Percentiles rank a stretch among this genome's conserved stretches.
These are phyloP conservation scores for Aphidius colemani DNA, from an alignment of 2,888 invertebrate genomes.

Conservation along the genomic window DNA sequence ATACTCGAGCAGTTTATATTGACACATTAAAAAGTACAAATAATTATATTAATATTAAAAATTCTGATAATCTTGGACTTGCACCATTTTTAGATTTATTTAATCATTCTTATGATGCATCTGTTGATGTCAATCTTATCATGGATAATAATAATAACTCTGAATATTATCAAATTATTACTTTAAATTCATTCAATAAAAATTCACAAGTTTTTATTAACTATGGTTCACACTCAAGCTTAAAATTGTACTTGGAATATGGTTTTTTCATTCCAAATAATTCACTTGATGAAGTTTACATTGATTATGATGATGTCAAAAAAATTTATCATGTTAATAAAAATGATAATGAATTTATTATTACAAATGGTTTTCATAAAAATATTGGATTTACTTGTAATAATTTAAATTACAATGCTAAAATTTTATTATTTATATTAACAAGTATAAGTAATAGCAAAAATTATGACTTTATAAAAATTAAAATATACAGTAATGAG, in stretches of 20 bases:
- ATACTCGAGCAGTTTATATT: conserved; percentile 82
- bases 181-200: conserved; percentile 63
- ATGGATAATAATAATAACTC: conserved; percentile 48
- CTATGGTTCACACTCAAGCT: conserved; percentile 83
- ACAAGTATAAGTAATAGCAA: conserved; percentile 35
- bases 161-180: conserved; percentile 64
- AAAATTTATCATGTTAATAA: conserved; percentile 55
- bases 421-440: conserved; percentile 45
- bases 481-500: conserved; percentile 43
- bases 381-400: conserved; percentile 68
- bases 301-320: conserved; percentile 65
- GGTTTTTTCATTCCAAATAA: conserved; percentile 79
- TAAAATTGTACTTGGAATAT: conserved; percentile 82
- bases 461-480: conserved; percentile 37
- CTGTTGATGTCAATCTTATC: conserved; percentile 62
- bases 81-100: conserved; percentile 90
- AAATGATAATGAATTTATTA: conserved; percentile 67
- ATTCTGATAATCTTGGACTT: conserved; percentile 65
- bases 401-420: conserved; percentile 73
- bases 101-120: conserved; percentile 75
- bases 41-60: conserved; percentile 38
- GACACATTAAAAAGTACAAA: conserved; percentile 60
- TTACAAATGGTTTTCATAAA: conserved; percentile 66
- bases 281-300: conserved; percentile 69
- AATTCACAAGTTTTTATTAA: conserved; percentile 84